Conservation (phyloP, 2,888 invertebrate species). For the Pristionchus entomophagus region DNA sequence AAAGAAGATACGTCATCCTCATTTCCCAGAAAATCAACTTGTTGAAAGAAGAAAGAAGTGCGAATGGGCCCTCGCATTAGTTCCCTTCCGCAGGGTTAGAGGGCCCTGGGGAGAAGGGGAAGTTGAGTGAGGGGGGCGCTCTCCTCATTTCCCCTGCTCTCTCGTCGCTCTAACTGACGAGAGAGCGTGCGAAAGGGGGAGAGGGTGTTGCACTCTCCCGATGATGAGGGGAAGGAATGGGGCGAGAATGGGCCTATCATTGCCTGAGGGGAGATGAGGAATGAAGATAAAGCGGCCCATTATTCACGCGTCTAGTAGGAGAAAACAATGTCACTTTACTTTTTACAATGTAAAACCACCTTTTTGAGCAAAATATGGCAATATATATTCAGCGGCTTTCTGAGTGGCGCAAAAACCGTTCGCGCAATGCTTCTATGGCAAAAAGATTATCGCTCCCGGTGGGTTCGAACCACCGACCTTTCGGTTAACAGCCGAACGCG, state of each 20-base stretch:
- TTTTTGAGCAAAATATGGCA: background rate
- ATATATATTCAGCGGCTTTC: background rate
- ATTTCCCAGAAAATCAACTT: too few species aligned
- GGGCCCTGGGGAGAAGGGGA: background rate
- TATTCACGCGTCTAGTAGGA: background rate
- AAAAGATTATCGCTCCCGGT: slow-evolving; percentile 59
- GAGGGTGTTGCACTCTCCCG: background rate
- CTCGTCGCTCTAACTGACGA: background rate
- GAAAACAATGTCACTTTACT: background rate
- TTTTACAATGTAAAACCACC: background rate
- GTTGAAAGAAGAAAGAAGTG: slow-evolving; percentile 3
- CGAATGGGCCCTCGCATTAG: slow-evolving; percentile 36
- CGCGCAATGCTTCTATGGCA: background rate
- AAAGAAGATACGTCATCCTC: too few species aligned
- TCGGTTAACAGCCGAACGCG: slow-evolving; percentile 99
- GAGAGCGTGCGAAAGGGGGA: background rate
- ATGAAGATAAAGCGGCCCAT: slow-evolving; percentile 25
- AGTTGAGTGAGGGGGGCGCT: background rate
- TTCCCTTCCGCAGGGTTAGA: background rate
- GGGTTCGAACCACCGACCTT: slow-evolving; percentile 96
- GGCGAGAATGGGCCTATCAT: slow-evolving; percentile 34
- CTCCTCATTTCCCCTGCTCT: background rate
- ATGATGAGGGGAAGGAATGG: background rate
- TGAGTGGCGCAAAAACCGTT: background rate
- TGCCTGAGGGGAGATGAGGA: background rate